Conservation (phyloP, 2,113 vertebrate species). For the Myotis lucifugus region DNA sequence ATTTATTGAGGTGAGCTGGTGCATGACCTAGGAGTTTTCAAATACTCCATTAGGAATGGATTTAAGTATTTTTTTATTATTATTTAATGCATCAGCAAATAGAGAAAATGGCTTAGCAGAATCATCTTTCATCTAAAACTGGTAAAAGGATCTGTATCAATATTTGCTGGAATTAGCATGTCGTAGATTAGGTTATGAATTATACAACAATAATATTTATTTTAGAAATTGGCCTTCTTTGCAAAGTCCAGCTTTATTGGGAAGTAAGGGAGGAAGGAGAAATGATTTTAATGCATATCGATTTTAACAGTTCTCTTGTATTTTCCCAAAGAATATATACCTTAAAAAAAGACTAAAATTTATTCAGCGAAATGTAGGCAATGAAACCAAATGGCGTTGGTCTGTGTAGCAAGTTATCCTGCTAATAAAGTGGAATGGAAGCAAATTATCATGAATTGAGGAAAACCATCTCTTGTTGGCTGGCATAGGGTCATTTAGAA, state of each 20-base stretch:
- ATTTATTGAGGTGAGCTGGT: slow-evolving; percentile 26
- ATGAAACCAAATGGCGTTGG: not conserved
- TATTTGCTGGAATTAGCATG: slow-evolving; percentile 75
- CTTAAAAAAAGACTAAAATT: slow-evolving; percentile 28
- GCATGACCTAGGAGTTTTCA: slow-evolving; percentile 65
- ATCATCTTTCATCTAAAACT: slow-evolving; percentile 65
- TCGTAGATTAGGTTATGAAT: slow-evolving; percentile 64
- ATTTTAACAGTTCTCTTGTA: slow-evolving; percentile 31
- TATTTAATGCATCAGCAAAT: slow-evolving; percentile 62
- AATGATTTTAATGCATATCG: not conserved
- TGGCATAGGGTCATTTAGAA: not conserved
- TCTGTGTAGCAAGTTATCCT: not conserved
- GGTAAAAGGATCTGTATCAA: slow-evolving; percentile 62
- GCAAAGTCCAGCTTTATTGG: slow-evolving; percentile 52
- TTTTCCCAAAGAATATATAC: not conserved
- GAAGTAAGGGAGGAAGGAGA: not conserved
- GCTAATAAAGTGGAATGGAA: not conserved
- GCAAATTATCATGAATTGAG: not conserved
- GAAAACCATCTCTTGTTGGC: not conserved
- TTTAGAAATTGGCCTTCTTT: slow-evolving; percentile 76
- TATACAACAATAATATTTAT: slow-evolving; percentile 67
- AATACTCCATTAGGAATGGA: slow-evolving; percentile 43
- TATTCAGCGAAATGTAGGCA: not conserved
- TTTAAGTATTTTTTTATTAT: not conserved
- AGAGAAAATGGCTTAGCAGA: slow-evolving; percentile 70